phyloP scores from a whole-genome alignment of 2,888 invertebrate genomes.

The Ormyrus labotus region DNA sequence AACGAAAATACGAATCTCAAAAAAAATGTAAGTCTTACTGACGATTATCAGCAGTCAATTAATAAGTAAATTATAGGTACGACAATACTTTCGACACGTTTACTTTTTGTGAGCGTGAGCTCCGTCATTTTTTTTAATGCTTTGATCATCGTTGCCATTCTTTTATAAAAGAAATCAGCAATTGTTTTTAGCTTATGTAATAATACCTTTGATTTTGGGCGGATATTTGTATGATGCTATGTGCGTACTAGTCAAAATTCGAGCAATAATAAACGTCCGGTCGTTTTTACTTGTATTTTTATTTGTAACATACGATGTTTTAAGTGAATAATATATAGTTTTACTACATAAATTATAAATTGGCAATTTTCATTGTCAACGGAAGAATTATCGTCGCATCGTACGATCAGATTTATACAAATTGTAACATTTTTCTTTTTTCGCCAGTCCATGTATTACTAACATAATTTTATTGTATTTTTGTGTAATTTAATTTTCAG shows the following conservation, averaged over 20 bases:
- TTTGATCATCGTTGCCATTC: constrained; percentile 39
- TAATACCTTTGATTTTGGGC: constrained; percentile 18
- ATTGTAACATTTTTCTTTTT: constrained; percentile 49
- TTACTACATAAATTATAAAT: constrained; percentile 27
- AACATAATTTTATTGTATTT: constrained; percentile 56
- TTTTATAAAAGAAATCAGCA: not conserved
- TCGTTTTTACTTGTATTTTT: constrained; percentile 53
- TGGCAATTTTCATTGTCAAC: not conserved
- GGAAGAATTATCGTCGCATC: constrained; percentile 22
- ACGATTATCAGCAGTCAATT: constrained; percentile 70
- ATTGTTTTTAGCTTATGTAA: not conserved
- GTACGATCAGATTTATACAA: constrained; percentile 35
- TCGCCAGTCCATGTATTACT: constrained; percentile 59
- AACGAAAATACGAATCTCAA: constrained; percentile 46
- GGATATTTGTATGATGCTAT: constrained; percentile 51
- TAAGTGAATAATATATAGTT: constrained; percentile 51
- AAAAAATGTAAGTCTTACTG: constrained; percentile 21
- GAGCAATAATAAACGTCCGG: constrained; percentile 61
- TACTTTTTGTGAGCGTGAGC: constrained; percentile 1
- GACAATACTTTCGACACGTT: constrained; percentile 62
- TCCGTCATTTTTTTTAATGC: constrained; percentile 32
- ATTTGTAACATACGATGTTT: constrained; percentile 59
- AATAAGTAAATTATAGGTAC: constrained; percentile 65
- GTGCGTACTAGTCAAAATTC: constrained; percentile 74
- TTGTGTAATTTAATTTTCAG: constrained; percentile 57